A percentile compares a stretch with the other conserved stretches of the same genome.
Evolutionary conservation across 2,113 vertebrate genomes (phyloP).

Genomic region (Thomomys bottae): DNA sequence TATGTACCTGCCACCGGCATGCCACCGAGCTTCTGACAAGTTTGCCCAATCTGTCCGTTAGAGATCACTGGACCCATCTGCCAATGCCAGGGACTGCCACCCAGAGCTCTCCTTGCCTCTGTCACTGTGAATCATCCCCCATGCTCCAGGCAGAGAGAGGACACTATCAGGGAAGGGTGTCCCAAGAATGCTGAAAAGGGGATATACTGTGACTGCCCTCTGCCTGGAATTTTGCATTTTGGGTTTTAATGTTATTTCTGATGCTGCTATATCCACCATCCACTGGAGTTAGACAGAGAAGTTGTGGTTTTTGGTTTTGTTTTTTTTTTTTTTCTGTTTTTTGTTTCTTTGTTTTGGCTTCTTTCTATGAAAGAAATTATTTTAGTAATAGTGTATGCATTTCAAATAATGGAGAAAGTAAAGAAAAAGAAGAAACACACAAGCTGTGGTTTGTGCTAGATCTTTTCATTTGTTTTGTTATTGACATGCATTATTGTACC

Average conservation of each 20-base stretch:
- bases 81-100: not conserved
- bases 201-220: not conserved
- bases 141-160: not conserved
- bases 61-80: not conserved
- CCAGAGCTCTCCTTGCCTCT: not conserved
- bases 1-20: not conserved
- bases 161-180: not conserved
- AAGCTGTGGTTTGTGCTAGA: conserved; percentile 52
- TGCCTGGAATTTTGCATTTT: conserved; percentile 57
- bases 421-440: conserved; percentile 17
- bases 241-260: conserved; percentile 65
- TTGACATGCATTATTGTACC: not conserved
- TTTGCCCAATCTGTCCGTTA: not conserved
- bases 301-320: conserved; percentile 29
- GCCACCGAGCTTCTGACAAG: not conserved
- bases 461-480: conserved; percentile 13
- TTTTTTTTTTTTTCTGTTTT: conserved; percentile 74
- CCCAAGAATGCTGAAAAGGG: not conserved
- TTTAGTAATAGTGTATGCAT: conserved; percentile 70
- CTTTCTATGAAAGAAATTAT: conserved; percentile 82
- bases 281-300: conserved; percentile 67
- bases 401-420: conserved; percentile 58
- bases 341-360: no score
- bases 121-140: conserved; percentile 61
- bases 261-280: conserved; percentile 76